Evolutionary conservation across 2,797 vertebrate species (phyloP).

Genomic region (Semotilus atromaculatus): DNA sequence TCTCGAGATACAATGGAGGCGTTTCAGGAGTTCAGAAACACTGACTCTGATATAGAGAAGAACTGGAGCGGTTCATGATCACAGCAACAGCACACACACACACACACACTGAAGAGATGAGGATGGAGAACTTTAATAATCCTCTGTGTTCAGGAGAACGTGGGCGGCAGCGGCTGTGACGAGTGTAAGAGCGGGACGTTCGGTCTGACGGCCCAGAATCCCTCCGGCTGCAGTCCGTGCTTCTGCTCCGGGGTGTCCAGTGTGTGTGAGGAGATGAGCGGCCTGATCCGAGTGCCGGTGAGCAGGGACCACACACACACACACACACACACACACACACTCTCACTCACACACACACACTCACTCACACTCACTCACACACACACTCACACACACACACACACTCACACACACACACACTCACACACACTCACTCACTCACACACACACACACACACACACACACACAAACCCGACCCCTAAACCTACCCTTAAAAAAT

Average conservation of each 20-base stretch:
- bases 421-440: too few species aligned
- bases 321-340: not conserved
- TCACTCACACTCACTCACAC: too few species aligned
- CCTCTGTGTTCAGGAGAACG: conserved; percentile 79
- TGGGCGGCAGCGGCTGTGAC: conserved; percentile 84
- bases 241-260: conserved; percentile 89
- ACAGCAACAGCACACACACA: too few species aligned
- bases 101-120: too few species aligned
- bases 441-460: too few species aligned
- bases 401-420: too few species aligned
- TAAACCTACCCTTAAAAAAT: too few species aligned
- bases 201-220: conserved; percentile 73
- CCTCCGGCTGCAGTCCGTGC: conserved; percentile 84
- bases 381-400: too few species aligned
- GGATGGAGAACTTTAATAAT: not conserved
- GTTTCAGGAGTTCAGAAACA: not conserved
- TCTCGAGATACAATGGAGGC: too few species aligned
- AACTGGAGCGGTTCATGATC: too few species aligned
- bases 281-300: conserved; percentile 80
- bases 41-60: not conserved
- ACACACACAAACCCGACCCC: too few species aligned
- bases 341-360: not conserved
- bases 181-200: conserved; percentile 86
- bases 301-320: conserved; percentile 63
- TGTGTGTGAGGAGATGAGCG: conserved; percentile 84